phyloP scores from a whole-genome alignment of 2,113 vertebrate genomes.

The Orientallactaga bullata region DNA sequence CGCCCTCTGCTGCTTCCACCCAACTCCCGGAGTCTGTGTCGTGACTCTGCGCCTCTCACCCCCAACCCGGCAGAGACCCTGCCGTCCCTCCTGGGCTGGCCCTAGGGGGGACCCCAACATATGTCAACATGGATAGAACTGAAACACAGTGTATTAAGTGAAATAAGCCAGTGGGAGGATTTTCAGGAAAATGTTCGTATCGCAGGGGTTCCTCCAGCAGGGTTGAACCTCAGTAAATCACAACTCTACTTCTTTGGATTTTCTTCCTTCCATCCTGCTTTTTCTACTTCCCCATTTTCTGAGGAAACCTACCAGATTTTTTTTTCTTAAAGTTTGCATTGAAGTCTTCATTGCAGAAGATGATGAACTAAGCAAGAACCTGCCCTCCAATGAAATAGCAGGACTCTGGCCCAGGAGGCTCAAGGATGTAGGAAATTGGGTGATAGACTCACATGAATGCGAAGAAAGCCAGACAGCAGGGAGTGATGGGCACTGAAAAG shows the following conservation, averaged over 20 bases:
- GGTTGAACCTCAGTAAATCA: neutral
- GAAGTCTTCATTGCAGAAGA: neutral
- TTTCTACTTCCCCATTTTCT: neutral
- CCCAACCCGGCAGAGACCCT: too few relatives aligned
- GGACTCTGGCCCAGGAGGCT: neutral
- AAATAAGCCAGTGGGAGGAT: too few relatives aligned
- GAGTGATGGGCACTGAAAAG: neutral
- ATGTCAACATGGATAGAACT: neutral
- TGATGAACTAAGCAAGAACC: neutral
- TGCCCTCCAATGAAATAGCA: neutral
- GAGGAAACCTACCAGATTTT: neutral
- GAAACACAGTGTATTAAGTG: neutral
- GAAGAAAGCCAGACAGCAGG: neutral
- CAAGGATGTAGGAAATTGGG: neutral
- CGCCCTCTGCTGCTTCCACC: too few relatives aligned
- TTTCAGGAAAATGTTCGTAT: neutral
- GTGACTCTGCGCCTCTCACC: too few relatives aligned
- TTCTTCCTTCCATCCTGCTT: neutral
- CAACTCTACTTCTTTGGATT: neutral
- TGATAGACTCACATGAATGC: neutral
- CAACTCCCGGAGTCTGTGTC: too few relatives aligned
- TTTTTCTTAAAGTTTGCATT: neutral
- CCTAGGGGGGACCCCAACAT: too few relatives aligned
- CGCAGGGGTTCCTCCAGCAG: neutral
- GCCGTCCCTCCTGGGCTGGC: too few relatives aligned